These are phyloP conservation scores for Tachina fera DNA, from an alignment of 2,888 invertebrate genomes.

Conservation along the genomic window DNA sequence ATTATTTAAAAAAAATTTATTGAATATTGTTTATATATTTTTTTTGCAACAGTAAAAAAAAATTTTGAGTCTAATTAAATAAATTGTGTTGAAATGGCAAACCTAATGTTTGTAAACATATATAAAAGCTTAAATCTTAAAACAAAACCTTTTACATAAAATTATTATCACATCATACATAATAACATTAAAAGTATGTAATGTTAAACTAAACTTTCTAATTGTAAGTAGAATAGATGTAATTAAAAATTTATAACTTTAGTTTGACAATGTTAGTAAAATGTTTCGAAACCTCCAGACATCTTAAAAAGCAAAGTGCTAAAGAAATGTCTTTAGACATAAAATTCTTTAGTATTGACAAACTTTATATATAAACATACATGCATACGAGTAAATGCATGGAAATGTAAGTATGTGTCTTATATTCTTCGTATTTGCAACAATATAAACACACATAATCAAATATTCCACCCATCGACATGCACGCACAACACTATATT, in stretches of 20 bases:
- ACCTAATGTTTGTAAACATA: too few species aligned
- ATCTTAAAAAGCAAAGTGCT: background rate
- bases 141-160: background rate
- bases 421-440: conserved; percentile 13
- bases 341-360: background rate
- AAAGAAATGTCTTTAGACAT: background rate
- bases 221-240: conserved; percentile 30
- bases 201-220: conserved; percentile 52
- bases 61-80: too few species aligned
- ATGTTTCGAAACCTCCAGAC: conserved; percentile 33
- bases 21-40: too few species aligned
- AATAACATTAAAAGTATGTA: conserved; percentile 50
- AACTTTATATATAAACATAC: background rate
- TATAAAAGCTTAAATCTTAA: background rate
- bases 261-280: conserved; percentile 52
- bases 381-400: too few species aligned
- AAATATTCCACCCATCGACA: conserved; percentile 38
- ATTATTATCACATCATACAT: conserved; percentile 55
- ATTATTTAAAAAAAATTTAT: too few species aligned
- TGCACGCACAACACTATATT: conserved; percentile 33
- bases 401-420: background rate
- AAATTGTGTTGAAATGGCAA: background rate
- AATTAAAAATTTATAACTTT: conserved; percentile 53
- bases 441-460: conserved; percentile 6
- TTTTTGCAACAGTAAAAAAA: too few species aligned